Evolutionary conservation across 2,797 vertebrate genomes (phyloP), one percentile per base, ranked within the genome.

Genomic region (Falco naumanni): DNA sequence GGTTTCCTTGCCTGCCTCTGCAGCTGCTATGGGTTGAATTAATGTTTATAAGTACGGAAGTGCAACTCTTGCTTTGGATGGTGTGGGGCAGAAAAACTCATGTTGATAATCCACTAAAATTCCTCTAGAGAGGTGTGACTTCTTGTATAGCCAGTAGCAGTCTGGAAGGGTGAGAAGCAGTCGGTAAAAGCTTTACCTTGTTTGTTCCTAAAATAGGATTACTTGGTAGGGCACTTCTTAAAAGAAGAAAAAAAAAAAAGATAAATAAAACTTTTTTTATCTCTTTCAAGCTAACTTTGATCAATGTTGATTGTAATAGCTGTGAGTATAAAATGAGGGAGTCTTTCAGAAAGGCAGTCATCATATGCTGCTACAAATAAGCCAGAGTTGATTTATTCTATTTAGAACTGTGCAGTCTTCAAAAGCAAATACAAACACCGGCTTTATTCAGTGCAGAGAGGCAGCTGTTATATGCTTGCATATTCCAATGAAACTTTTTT

Each of bases 1-100:
- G 15, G 25, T 39, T 86, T 64, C 24, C 34, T 75, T 63, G 28
- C 14, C 24, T 59, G 12, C 5, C 5, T 25, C 45, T 71, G 26
- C 18, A 47, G 13, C 13, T 68, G 3, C 43, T 43, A 16, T 1
- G 0, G 8, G 16, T 12, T 16, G 6, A 16, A 16, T 57, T 61
- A 15, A 68, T 19, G 31, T n/a, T 63, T 48, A 20, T 26, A 37
- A 17, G 16, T 37, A 29, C 33, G 11, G 65, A 79, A 90, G 61
- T 29, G 29, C 9, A 41, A 5, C 51, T 69, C 8, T n/a, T 70
- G 47, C 33, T 50, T 66, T 37, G 41, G 22, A 16, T 61, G 11
- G 14, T 28, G 8, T 47, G 18, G 10, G 28, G 28, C 24, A 29
- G 69, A 34, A 70, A 65, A 37, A 4, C 2, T 37, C 3, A 1